Conservation (phyloP, 2,888 invertebrate species). For the Portevinia maculata region DNA sequence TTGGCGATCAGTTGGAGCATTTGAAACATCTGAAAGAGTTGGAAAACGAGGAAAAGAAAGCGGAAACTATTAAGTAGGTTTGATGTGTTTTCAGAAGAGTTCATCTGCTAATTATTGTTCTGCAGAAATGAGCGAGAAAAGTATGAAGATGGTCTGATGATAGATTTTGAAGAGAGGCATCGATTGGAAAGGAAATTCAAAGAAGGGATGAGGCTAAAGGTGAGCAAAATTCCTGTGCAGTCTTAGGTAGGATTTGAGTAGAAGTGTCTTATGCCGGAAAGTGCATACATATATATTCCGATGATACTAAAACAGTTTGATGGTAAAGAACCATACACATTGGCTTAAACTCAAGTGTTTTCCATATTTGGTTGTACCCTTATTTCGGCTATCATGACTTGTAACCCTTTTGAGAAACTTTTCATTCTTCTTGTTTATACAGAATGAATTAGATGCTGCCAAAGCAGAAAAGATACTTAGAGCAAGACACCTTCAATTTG, state of each 20-base stretch:
- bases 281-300: no score
- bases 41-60: slow-evolving; percentile 57
- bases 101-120: background rate
- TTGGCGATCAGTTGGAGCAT: slow-evolving; percentile 39
- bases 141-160: slow-evolving; percentile 28
- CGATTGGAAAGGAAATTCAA: slow-evolving; percentile 22
- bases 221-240: background rate
- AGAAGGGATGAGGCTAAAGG: slow-evolving; percentile 28
- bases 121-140: slow-evolving; percentile 28
- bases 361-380: no score
- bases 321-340: no score
- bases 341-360: no score
- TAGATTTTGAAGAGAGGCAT: slow-evolving; percentile 14
- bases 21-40: slow-evolving; percentile 36
- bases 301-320: no score
- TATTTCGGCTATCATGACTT: no score
- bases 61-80: slow-evolving; percentile 33
- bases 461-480: background rate
- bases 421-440: background rate
- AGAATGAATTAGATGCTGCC: slow-evolving; percentile 19
- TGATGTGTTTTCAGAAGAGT: background rate
- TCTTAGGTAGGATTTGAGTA: background rate
- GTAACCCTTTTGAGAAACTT: background rate
- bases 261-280: background rate
- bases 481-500: background rate